Evolutionary conservation across 1,140 invertebrate species (phyloP).

Genomic region (Camponotus pennsylvanicus): DNA sequence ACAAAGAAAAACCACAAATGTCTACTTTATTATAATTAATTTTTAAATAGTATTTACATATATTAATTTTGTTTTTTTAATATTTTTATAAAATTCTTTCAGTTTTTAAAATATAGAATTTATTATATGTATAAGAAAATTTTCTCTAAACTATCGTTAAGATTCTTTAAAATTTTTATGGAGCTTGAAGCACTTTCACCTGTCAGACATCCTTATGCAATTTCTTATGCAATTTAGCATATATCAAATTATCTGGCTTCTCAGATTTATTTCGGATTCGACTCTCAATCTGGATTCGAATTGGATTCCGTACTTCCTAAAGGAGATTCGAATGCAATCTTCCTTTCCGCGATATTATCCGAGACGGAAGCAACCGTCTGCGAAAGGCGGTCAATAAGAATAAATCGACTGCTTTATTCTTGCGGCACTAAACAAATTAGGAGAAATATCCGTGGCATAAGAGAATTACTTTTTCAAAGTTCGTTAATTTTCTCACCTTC

Average conservation of each 20-base stretch:
- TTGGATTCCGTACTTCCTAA: not conserved
- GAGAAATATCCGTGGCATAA: not conserved
- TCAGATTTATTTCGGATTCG: slow-evolving; percentile 27
- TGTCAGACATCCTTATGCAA: not conserved
- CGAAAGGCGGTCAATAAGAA: slow-evolving; percentile 40
- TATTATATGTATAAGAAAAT: not conserved
- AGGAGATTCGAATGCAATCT: slow-evolving; percentile 39
- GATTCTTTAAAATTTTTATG: not conserved
- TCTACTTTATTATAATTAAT: not conserved
- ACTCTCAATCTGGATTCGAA: slow-evolving; percentile 8
- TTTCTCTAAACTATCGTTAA: not conserved
- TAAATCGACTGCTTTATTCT: slow-evolving; percentile 8
- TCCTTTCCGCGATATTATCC: slow-evolving; percentile 39
- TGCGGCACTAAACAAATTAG: slow-evolving; percentile 11
- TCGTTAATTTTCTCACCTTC: slow-evolving; percentile 1
- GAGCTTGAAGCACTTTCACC: not conserved
- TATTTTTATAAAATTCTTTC: not conserved
- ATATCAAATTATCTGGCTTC: slow-evolving; percentile 39
- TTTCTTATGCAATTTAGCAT: slow-evolving; percentile 11
- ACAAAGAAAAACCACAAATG: not conserved
- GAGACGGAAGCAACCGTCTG: not conserved
- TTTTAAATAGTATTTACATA: not conserved
- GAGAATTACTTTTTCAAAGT: not conserved
- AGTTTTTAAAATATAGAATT: not conserved
- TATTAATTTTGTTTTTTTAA: not conserved